A percentile compares a stretch with the other conserved stretches of the same genome.
phyloP scores from a whole-genome alignment of 2,888 invertebrate genomes.

The Itoplectis maculator region DNA sequence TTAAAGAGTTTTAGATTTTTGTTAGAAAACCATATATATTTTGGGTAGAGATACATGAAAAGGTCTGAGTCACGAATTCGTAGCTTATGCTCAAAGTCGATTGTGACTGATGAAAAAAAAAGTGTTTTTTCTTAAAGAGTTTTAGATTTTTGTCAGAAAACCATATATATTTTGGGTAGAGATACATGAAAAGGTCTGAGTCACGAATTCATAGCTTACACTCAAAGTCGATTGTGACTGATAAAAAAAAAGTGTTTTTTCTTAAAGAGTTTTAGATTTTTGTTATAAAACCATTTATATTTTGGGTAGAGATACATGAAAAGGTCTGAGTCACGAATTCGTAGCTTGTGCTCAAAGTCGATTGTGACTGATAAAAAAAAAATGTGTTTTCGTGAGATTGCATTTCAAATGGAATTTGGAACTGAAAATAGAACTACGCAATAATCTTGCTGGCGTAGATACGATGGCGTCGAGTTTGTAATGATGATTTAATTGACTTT shows the following conservation, averaged over 20 bases:
- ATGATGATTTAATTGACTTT: neutral
- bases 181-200: no score
- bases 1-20: neutral
- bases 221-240: no score
- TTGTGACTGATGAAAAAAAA: no score
- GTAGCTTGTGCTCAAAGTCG: neutral
- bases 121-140: no score
- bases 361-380: neutral
- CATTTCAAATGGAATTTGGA: neutral
- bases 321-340: neutral
- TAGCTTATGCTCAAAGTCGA: no score
- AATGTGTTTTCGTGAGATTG: neutral
- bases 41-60: no score
- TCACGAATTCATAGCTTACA: no score
- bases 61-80: no score
- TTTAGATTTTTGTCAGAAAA: no score
- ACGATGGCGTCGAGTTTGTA: neutral
- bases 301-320: neutral
- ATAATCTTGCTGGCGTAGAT: neutral
- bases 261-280: constrained; percentile 1
- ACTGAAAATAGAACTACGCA: no score
- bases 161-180: no score
- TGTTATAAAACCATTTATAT: constrained; percentile 31
- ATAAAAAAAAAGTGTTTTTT: no score
- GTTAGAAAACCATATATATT: constrained; percentile 1